Conservation (phyloP, 2,113 vertebrate genomes). For the Trogon melanurus region DNA sequence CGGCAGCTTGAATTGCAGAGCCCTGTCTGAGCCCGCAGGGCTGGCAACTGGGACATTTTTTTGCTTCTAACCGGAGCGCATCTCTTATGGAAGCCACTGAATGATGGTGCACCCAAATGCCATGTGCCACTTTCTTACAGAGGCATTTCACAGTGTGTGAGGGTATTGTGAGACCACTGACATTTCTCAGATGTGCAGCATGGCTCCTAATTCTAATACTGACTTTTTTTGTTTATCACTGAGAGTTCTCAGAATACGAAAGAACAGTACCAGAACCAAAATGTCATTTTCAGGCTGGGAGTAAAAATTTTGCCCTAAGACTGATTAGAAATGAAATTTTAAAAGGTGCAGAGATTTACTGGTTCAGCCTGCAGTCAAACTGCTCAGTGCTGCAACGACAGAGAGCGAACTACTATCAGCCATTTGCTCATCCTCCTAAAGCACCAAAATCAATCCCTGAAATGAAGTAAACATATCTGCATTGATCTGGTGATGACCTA, state of each 20-base stretch:
- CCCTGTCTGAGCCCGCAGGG: background rate
- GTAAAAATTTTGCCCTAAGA: background rate
- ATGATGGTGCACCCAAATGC: background rate
- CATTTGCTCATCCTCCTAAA: constrained; percentile 33
- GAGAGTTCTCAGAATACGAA: background rate
- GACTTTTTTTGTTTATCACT: background rate
- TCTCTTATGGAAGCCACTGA: background rate
- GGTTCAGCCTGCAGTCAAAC: background rate
- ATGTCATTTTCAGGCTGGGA: background rate
- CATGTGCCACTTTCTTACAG: background rate
- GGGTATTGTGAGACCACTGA: background rate
- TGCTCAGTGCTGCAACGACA: background rate
- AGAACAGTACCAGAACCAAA: background rate
- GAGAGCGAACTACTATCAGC: background rate
- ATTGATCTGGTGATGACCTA: constrained; percentile 40
- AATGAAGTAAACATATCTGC: constrained; percentile 26
- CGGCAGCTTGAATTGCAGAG: background rate
- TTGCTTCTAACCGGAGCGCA: background rate
- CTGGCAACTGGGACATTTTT: background rate
- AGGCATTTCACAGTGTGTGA: background rate
- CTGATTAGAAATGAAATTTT: constrained; percentile 19
- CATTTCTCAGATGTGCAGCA: background rate
- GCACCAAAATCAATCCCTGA: constrained; percentile 43
- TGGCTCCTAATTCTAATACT: background rate
- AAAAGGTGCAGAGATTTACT: background rate